These are phyloP conservation scores for Rhodinocichla rosea DNA, from an alignment of 2,113 vertebrate species.

Conservation along the genomic window DNA sequence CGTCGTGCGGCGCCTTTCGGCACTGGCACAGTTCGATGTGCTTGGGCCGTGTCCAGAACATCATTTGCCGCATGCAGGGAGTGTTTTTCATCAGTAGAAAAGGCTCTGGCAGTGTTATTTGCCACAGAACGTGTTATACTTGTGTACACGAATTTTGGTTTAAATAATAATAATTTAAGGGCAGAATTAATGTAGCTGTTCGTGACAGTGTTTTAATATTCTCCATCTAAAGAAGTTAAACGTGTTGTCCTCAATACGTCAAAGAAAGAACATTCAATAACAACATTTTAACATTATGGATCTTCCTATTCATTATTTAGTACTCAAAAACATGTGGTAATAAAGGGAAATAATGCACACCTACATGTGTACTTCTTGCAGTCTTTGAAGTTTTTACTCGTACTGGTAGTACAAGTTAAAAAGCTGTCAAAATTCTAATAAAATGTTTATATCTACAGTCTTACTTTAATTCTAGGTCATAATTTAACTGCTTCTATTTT, in stretches of 20 bases:
- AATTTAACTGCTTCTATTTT: neutral
- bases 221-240: neutral
- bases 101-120: fast-evolving
- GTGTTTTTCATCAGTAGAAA: fast-evolving
- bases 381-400: neutral
- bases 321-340: neutral
- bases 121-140: fast-evolving
- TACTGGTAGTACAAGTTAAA: neutral
- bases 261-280: neutral
- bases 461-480: neutral
- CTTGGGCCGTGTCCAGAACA: fast-evolving
- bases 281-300: neutral
- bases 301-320: neutral
- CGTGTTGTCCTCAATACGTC: fast-evolving
- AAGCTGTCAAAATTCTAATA: neutral
- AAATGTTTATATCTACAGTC: neutral
- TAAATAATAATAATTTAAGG: neutral
- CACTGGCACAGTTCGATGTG: fast-evolving
- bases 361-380: neutral
- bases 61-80: neutral
- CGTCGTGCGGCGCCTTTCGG: fast-evolving
- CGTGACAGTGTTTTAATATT: fast-evolving
- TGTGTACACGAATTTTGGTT: neutral
- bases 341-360: neutral
- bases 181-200: neutral